Base-by-base conservation (phyloP, 37 sponge, comb jelly and placozoan species). In the Agelas oroides region DNA sequence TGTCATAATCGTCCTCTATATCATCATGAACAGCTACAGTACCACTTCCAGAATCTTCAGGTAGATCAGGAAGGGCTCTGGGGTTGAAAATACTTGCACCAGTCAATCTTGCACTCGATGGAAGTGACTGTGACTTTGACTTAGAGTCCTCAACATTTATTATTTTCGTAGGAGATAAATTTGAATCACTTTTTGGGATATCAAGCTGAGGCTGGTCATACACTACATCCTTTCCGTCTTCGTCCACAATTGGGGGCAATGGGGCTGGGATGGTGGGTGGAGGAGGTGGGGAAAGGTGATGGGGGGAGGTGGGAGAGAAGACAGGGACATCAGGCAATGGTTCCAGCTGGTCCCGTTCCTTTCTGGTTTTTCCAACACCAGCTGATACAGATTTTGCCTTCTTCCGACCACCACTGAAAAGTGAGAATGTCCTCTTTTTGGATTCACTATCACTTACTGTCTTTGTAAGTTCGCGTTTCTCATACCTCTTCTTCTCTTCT, bases 31-130 rank as follows among this genome's bases (percentile, higher is more conserved):
- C 28, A 40, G 73, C 28, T 0, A 28, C 79, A 15, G 46, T 33
- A 1, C 81, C 82, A 30, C 53, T 23, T 1, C 81, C 82, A 12
- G 87, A 75, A 54, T 85, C 82, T 52, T 90, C 81, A 8, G 91
- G 89, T 2, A 80, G n/a, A 15, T 76, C 85, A 28, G 85, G 89
- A 24, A 89, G 58, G 31, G 90, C 68, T 0, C 60, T 53, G 15
- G 63, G 41, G 3, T 56, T 65, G 63, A 70, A 41, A 21, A 36
- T 0, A 25, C 35, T 59, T 24, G 24, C 62, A 41, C 75, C 75
- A 23, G 69, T 75, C 53, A 78, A n/a, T 61, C 80, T 20, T 14
- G 8, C 16, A 64, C n/a, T 28, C 52, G 69, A 27, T 55, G 85
- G 85, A 23, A 86, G 71, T n/a, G 79, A 71, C 25, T 32, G 28